Percentiles rank a stretch among this genome's conserved stretches.
phyloP scores from a whole-genome alignment of 1,140 invertebrate species.

The Ostrea edulis region DNA sequence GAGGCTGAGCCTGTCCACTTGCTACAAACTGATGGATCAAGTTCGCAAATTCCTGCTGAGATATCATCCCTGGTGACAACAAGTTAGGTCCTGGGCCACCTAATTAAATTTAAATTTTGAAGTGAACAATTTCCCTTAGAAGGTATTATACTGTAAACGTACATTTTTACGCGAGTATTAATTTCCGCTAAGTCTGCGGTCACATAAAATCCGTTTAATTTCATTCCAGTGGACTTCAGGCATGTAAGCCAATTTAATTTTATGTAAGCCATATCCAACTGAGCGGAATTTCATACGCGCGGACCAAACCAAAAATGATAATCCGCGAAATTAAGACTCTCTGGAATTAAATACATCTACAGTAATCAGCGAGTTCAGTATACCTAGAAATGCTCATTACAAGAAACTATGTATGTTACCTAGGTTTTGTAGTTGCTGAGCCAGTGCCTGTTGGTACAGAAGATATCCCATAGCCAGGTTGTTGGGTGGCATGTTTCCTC shows the following conservation, averaged over 20 bases:
- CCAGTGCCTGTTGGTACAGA: constrained; percentile 59
- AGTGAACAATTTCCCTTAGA: not conserved
- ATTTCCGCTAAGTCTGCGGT: no score
- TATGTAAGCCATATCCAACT: no score
- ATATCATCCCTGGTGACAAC: constrained; percentile 59
- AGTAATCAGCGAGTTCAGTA: not conserved
- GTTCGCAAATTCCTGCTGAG: constrained; percentile 62
- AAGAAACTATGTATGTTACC: constrained; percentile 21
- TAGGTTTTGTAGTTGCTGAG: constrained; percentile 56
- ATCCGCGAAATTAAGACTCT: no score
- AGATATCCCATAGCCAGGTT: constrained; percentile 53
- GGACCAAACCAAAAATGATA: no score
- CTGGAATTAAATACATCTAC: no score
- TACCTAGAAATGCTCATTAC: not conserved
- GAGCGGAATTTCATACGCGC: no score
- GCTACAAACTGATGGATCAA: constrained; percentile 64
- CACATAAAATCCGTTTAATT: no score
- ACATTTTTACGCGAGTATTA: no score
- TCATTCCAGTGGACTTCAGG: no score
- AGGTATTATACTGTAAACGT: not conserved
- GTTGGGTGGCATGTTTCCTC: constrained; percentile 37
- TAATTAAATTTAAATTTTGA: constrained; percentile 38
- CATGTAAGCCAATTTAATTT: no score
- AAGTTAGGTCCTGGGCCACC: constrained; percentile 54
- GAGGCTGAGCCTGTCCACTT: constrained; percentile 58